Base-by-base conservation (phyloP, 2,113 vertebrate genomes). In the Cryptoleucopteryx plumbea region DNA sequence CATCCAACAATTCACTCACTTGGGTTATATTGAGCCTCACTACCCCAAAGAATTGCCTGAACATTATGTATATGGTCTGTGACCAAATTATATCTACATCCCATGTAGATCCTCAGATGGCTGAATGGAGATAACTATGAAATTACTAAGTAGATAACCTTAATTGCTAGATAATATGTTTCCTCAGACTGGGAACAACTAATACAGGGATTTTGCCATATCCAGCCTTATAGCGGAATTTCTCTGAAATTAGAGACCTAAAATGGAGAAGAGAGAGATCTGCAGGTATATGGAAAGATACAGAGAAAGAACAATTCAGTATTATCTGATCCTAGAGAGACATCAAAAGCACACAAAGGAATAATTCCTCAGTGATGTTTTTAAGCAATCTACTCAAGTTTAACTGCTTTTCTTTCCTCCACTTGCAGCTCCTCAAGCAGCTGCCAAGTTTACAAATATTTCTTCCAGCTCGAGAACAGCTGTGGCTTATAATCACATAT, bases 381-480 rank as follows among this genome's bases (percentile, higher is more conserved):
- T 82, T 43, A 94, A 89, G 40, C 9, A 79, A 50, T 50, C 34
- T n/a, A 43, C 55, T 82, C 31, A 58, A 94, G 67, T 86, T 71
- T 59, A 87, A 67, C 61, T 62, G 42, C 16, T 92, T 91, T 82
- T 82, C 81, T 91, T 68, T 79, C 29, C 25, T 80, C 62, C 53
- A 91, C 43, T 96, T 82, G 71, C 58, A 95, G 72, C 48, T 95
- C 66, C 74, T 88, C 85, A 90, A 91, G 93, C 58, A 93, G 82
- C 66, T 97, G 89, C 91, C 94, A 96, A 96, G 95, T 94, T 95
- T 95, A 93, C 89, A 97, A 95, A 96, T 86, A 86, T 94, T 94
- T 94, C 62, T 85, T 91, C 78, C 79, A 82, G 70, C 78, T 86
- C 3, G 7, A 86, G 85, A 96, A 91, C 94, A 97, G 89, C 84